Evolutionary conservation across 2,797 vertebrate genomes (phyloP).

Genomic region (Momotus momota): DNA sequence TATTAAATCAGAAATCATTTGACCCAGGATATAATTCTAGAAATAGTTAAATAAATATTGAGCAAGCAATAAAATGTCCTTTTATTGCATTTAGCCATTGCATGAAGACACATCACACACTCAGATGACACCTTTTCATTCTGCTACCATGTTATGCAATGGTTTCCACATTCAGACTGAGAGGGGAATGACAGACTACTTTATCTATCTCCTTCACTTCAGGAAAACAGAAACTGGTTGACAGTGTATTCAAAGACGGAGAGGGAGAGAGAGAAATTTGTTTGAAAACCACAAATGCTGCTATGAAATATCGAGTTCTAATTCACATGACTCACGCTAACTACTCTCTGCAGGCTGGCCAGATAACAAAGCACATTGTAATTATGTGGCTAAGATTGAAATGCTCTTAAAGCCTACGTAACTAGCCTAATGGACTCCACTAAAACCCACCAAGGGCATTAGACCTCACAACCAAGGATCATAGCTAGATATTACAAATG

Average conservation of each 20-base stretch:
- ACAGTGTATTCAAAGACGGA: neutral
- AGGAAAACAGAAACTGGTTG: slow-evolving; percentile 25
- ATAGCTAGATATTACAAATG: slow-evolving; percentile 16
- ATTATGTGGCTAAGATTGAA: slow-evolving; percentile 32
- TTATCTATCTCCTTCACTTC: neutral
- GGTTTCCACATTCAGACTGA: neutral
- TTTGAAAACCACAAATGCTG: slow-evolving; percentile 33
- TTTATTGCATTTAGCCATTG: neutral
- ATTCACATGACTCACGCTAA: slow-evolving; percentile 55
- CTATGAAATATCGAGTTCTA: slow-evolving; percentile 15
- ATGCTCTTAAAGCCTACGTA: neutral
- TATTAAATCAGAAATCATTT: neutral
- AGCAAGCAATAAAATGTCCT: neutral
- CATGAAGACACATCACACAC: neutral
- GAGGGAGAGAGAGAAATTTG: neutral
- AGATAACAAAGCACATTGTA: slow-evolving; percentile 40
- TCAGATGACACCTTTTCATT: neutral
- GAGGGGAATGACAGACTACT: neutral
- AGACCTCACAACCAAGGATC: slow-evolving; percentile 16
- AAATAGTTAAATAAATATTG: neutral
- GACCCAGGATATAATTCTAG: neutral
- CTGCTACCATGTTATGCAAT: neutral
- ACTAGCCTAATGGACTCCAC: slow-evolving; percentile 20
- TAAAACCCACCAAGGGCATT: slow-evolving; percentile 48
- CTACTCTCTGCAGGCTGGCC: neutral